Percentiles rank a stretch among this genome's conserved stretches.
phyloP scores from a whole-genome alignment of 2,797 vertebrate species.

The Mus spretus region DNA sequence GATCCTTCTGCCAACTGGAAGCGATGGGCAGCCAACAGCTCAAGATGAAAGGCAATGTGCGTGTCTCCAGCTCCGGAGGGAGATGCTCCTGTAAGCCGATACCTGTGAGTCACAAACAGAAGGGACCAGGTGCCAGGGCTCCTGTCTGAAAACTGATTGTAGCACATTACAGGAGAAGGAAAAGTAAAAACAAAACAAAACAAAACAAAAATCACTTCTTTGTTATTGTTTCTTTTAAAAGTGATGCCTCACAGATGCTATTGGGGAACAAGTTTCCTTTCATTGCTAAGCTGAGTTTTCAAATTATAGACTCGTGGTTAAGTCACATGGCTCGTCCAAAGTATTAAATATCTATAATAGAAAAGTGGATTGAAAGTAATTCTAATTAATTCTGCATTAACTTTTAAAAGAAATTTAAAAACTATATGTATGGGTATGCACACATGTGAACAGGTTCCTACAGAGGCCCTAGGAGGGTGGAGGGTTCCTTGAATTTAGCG shows the following conservation, averaged over 20 bases:
- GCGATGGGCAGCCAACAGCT: neutral
- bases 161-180: neutral
- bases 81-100: neutral
- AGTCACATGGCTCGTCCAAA: neutral
- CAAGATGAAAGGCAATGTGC: constrained; percentile 66
- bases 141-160: neutral
- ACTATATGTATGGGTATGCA: neutral
- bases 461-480: neutral
- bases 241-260: neutral
- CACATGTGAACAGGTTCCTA: neutral
- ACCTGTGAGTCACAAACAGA: constrained; percentile 1
- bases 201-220: neutral
- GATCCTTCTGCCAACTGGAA: constrained; percentile 65
- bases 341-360: neutral
- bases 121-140: neutral
- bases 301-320: neutral
- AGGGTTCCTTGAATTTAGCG: neutral
- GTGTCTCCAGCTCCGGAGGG: constrained; percentile 4
- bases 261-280: neutral
- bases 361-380: neutral
- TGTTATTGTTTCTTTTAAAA: neutral
- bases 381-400: neutral
- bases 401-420: neutral
- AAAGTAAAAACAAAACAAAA: neutral
- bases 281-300: neutral